Evolutionary conservation across 2,888 invertebrate genomes (phyloP).

Genomic region (Eupithecia subfuscata): DNA sequence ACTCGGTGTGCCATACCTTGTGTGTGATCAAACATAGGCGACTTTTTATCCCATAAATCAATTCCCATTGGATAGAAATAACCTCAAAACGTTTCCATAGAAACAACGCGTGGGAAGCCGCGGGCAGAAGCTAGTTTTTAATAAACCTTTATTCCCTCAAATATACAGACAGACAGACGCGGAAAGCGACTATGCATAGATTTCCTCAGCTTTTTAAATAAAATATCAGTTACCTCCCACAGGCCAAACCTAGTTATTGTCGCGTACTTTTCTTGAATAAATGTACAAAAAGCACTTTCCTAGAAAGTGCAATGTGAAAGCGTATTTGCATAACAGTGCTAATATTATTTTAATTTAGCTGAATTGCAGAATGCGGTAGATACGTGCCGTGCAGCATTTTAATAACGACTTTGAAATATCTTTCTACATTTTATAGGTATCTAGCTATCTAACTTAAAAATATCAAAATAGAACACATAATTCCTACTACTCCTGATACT

Average conservation of each 20-base stretch:
- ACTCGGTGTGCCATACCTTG: too few relatives aligned
- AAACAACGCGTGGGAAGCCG: too few relatives aligned
- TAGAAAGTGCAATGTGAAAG: slow-evolving; percentile 5
- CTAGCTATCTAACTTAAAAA: neutral
- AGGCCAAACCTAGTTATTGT: neutral
- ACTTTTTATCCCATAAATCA: too few relatives aligned
- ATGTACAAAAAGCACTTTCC: slow-evolving; percentile 9
- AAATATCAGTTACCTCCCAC: neutral
- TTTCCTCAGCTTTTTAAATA: neutral
- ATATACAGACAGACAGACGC: neutral
- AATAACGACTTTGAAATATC: neutral
- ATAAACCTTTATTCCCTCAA: neutral
- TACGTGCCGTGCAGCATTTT: neutral
- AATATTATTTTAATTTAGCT: neutral
- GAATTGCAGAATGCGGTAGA: neutral
- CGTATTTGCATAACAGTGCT: slow-evolving; percentile 5
- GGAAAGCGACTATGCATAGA: neutral
- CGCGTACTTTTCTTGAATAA: slow-evolving; percentile 3
- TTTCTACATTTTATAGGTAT: neutral
- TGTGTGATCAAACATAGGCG: too few relatives aligned
- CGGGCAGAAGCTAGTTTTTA: too few relatives aligned
- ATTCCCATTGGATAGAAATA: too few relatives aligned
- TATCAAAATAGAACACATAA: too few relatives aligned
- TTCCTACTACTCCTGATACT: too few relatives aligned
- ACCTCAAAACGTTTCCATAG: too few relatives aligned